A percentile compares a stretch with the other conserved stretches of the same genome.
phyloP scores from a whole-genome alignment of 2,113 vertebrate species.

The Carassius auratus region DNA sequence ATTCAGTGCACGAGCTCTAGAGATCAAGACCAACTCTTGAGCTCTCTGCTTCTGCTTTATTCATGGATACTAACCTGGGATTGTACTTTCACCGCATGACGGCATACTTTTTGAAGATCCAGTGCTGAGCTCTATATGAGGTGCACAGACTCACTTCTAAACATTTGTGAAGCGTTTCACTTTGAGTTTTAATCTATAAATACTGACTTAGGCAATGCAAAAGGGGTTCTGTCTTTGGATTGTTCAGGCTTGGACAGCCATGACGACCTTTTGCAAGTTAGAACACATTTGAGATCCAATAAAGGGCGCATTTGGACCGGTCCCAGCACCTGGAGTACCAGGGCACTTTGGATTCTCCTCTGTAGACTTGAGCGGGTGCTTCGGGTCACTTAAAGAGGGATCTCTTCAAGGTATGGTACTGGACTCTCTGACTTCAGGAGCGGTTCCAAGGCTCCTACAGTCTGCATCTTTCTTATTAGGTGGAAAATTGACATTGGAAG shows the following conservation, averaged over 20 bases:
- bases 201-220: conserved; percentile 67
- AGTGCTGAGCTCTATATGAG: neutral
- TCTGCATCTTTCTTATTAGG: conserved; percentile 76
- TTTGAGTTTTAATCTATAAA: neutral
- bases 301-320: conserved; percentile 51
- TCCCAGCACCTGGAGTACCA: conserved; percentile 57
- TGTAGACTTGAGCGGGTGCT: conserved; percentile 49
- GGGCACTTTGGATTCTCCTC: conserved; percentile 50
- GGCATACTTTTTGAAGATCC: conserved; percentile 25
- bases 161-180: neutral
- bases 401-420: conserved; percentile 90
- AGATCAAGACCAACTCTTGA: conserved; percentile 45
- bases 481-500: conserved; percentile 80
- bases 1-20: conserved; percentile 69
- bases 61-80: conserved; percentile 66
- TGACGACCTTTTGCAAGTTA: conserved; percentile 77
- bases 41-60: conserved; percentile 55
- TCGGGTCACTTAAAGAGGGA: conserved; percentile 65
- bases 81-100: conserved; percentile 56
- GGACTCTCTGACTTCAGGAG: conserved; percentile 85
- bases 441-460: conserved; percentile 86
- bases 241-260: conserved; percentile 80
- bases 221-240: conserved; percentile 71
- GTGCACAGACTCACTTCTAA: neutral
- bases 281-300: conserved; percentile 58